Conservation (phyloP, 2,113 vertebrate genomes). For the Gopherus flavomarginatus region DNA sequence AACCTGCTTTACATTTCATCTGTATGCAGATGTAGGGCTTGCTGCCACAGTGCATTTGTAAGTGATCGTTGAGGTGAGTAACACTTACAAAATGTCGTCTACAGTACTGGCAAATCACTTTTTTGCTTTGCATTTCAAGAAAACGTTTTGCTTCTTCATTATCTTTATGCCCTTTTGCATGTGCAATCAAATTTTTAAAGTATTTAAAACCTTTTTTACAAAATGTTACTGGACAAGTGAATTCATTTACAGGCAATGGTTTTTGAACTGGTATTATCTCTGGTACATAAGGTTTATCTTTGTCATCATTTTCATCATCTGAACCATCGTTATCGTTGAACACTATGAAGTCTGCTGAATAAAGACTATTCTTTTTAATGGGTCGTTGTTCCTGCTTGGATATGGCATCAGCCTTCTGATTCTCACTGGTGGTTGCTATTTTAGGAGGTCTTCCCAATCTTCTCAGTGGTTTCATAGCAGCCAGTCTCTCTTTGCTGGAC, state of each 20-base stretch:
- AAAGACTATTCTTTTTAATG: constrained; percentile 85
- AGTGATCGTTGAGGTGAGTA: constrained; percentile 94
- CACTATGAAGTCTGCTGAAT: constrained; percentile 83
- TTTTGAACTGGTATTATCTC: constrained; percentile 74
- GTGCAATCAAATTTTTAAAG: constrained; percentile 94
- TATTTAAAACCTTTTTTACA: constrained; percentile 96
- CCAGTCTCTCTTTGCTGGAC: constrained; percentile 94
- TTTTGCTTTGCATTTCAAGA: constrained; percentile 96
- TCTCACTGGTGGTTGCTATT: constrained; percentile 75
- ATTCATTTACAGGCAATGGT: constrained; percentile 82
- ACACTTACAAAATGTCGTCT: constrained; percentile 94
- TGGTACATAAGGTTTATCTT: constrained; percentile 83
- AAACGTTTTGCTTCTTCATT: constrained; percentile 93
- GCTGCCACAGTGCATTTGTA: constrained; percentile 95
- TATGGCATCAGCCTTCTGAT: constrained; percentile 80
- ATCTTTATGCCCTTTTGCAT: constrained; percentile 91
- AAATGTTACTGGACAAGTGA: constrained; percentile 91
- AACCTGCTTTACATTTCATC: constrained; percentile 95
- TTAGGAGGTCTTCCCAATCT: constrained; percentile 86
- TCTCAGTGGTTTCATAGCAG: constrained; percentile 91
- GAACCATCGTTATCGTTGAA: constrained; percentile 79
- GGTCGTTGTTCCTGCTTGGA: constrained; percentile 84
- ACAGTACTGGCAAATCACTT: constrained; percentile 98
- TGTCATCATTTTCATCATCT: constrained; percentile 80
- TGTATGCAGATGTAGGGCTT: constrained; percentile 98